Conservation (phyloP, 92 coral and sea anemone genomes). For the Paragorgia papillata region DNA sequence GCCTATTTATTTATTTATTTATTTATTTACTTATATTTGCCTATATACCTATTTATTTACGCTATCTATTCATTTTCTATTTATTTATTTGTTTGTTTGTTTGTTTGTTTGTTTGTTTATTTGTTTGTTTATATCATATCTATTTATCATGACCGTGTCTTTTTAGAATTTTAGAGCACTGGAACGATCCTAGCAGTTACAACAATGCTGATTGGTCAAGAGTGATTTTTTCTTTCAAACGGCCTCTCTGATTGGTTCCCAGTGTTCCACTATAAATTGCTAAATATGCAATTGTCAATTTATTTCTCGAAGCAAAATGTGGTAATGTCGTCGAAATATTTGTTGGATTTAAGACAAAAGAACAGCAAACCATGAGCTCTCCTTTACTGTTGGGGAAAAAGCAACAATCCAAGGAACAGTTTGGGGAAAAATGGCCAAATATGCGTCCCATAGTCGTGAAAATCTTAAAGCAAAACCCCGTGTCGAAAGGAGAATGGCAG, state of each 20-base stretch:
- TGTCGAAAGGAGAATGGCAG: conserved; percentile 94
- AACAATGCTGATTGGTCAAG: background rate
- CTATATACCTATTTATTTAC: no score
- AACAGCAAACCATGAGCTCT: conserved; percentile 16
- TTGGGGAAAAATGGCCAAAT: conserved; percentile 95
- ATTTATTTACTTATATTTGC: no score
- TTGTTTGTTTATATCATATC: no score
- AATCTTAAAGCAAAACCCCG: conserved; percentile 84
- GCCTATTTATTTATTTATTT: no score
- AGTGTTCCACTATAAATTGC: no score
- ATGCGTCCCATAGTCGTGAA: conserved; percentile 91
- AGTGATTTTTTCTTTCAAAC: background rate
- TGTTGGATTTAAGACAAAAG: background rate
- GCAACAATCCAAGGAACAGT: conserved; percentile 56
- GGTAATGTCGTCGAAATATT: no score
- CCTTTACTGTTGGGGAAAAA: conserved; percentile 10
- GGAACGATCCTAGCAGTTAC: no score
- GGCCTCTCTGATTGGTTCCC: conserved; percentile 1
- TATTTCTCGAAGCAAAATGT: background rate
- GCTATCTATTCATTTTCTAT: no score
- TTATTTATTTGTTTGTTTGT: no score
- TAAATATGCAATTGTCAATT: background rate
- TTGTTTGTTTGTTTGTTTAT: no score
- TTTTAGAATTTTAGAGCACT: no score
- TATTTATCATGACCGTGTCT: no score